Conservation (phyloP, 2,113 vertebrate species). For the Apistogramma diplotaenia region DNA sequence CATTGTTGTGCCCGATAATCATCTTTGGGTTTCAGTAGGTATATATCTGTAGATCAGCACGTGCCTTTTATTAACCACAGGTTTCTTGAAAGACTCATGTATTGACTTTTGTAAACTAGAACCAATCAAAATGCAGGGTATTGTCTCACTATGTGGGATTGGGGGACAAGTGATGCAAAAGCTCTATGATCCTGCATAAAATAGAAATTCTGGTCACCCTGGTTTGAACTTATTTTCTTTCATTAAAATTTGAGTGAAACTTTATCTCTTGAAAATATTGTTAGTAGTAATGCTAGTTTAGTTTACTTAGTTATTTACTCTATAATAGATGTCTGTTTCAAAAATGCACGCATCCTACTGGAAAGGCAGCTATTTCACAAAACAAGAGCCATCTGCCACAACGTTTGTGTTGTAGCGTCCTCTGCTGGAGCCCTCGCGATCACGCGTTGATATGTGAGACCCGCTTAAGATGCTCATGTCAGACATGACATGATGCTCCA, state of each 20-base stretch:
- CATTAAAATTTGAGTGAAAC: neutral
- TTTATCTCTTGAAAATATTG: neutral
- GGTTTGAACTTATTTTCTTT: neutral
- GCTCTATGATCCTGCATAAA: neutral
- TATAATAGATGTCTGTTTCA: neutral
- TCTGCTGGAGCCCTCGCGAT: neutral
- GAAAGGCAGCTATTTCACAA: neutral
- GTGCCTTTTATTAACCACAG: neutral
- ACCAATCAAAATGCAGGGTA: neutral
- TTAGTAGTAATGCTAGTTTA: neutral
- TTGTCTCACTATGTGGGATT: neutral
- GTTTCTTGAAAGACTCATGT: neutral
- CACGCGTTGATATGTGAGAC: neutral
- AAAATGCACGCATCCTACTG: neutral
- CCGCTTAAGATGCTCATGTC: neutral
- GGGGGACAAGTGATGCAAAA: neutral
- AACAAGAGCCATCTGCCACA: neutral
- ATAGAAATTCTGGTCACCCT: neutral
- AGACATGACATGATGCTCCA: neutral
- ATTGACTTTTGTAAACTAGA: neutral
- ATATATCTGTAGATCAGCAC: neutral
- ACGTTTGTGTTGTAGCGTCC: constrained; percentile 6
- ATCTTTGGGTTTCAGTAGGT: neutral
- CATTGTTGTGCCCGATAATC: neutral
- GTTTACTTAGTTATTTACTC: neutral